Percentiles rank a stretch among this genome's conserved stretches.
phyloP scores from a whole-genome alignment of 2,113 vertebrate species.

The Collichthys lucidus region DNA sequence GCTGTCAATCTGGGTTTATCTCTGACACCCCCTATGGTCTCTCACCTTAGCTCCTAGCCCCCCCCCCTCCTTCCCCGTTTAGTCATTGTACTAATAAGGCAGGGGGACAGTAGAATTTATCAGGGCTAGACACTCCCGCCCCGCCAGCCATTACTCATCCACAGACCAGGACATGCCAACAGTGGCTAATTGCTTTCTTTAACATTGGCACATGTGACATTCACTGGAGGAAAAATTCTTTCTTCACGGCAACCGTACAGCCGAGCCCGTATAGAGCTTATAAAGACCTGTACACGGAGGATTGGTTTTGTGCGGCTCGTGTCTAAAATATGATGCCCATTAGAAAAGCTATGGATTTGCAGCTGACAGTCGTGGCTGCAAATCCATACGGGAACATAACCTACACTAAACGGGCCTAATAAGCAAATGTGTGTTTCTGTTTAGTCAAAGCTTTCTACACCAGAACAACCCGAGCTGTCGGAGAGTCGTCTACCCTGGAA shows the following conservation, averaged over 20 bases:
- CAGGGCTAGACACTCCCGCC: conserved; percentile 77
- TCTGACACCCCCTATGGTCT: conserved; percentile 76
- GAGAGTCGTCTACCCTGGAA: neutral
- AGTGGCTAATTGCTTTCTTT: conserved; percentile 83
- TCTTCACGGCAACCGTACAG: neutral
- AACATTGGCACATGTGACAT: conserved; percentile 76
- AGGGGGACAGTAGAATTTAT: conserved; percentile 80
- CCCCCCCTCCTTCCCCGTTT: conserved; percentile 49
- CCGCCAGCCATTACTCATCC: conserved; percentile 84
- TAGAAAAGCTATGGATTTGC: no score
- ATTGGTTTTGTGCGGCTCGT: neutral
- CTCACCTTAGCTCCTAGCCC: conserved; percentile 58
- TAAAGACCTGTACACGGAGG: neutral
- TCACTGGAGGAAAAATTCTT: conserved; percentile 29
- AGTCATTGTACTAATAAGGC: conserved; percentile 81
- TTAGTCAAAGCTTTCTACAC: neutral
- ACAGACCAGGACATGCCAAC: conserved; percentile 75
- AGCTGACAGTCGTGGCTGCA: neutral
- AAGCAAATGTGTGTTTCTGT: neutral
- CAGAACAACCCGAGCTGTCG: neutral
- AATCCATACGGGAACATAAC: neutral
- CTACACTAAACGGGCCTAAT: neutral
- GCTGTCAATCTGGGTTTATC: conserved; percentile 86
- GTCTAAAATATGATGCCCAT: no score
- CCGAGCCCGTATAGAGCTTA: neutral